These are phyloP conservation scores for Natator depressus DNA, from an alignment of 2,113 vertebrate species.

Conservation along the genomic window DNA sequence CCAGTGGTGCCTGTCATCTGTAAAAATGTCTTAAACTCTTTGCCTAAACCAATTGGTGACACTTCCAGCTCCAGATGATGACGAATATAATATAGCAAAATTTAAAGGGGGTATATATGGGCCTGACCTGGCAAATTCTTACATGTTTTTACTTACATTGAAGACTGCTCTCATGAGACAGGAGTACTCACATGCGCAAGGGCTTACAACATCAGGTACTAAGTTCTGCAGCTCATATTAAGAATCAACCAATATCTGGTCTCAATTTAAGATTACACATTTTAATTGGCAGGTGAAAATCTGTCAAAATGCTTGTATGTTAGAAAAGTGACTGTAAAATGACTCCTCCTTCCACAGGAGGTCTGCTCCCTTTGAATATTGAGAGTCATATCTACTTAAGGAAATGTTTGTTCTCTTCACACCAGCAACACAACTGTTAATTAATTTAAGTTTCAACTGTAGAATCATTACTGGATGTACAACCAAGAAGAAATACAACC, in stretches of 20 bases:
- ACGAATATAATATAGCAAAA: too few species aligned
- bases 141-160: not conserved
- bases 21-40: too few species aligned
- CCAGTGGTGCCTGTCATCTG: too few species aligned
- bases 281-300: not conserved
- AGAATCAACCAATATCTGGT: not conserved
- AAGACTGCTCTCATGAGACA: not conserved
- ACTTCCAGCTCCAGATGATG: too few species aligned
- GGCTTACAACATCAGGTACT: not conserved
- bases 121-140: too few species aligned
- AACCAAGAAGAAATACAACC: not conserved
- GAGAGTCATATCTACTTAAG: not conserved
- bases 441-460: not conserved
- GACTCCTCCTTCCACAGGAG: not conserved
- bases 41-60: too few species aligned
- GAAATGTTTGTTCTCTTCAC: constrained; percentile 8
- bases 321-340: not conserved
- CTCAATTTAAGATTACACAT: not conserved
- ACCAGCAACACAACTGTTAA: constrained; percentile 3
- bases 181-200: not conserved
- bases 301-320: not conserved
- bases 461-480: not conserved
- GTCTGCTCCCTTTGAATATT: not conserved
- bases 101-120: too few species aligned
- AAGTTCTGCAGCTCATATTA: not conserved